Conservation (phyloP, 2,113 vertebrate species). For the Sylvicapra grimmia region DNA sequence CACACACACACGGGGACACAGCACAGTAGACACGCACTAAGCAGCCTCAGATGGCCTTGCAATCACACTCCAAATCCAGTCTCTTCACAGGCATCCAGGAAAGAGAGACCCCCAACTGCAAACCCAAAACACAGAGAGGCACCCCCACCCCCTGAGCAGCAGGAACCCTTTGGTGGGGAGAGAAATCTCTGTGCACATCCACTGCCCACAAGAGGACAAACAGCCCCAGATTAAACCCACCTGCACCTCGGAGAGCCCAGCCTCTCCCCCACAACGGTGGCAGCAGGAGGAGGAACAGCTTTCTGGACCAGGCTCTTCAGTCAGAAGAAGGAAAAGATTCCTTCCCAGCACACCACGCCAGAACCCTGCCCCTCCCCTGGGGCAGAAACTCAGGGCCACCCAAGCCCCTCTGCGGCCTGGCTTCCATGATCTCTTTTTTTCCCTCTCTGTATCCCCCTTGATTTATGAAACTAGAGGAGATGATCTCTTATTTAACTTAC, state of each 20-base stretch:
- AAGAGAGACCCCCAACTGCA: background rate
- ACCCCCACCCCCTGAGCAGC: too few species aligned
- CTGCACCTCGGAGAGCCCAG: background rate
- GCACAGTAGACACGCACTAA: background rate
- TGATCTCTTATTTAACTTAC: conserved; percentile 32
- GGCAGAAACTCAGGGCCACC: background rate
- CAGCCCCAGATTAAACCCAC: background rate
- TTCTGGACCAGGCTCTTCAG: background rate
- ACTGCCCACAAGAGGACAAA: background rate
- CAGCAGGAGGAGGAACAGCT: background rate
- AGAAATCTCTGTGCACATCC: background rate
- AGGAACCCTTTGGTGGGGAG: background rate
- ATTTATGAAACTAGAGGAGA: conserved; percentile 14
- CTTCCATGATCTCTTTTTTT: conserved; percentile 14
- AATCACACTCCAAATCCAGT: background rate
- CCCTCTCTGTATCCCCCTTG: background rate
- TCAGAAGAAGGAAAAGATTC: background rate
- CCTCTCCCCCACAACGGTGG: accelerated
- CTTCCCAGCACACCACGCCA: background rate
- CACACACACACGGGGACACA: background rate
- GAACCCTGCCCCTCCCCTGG: background rate
- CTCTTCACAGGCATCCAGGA: background rate
- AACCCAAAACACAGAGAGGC: background rate
- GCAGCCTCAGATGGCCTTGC: background rate
- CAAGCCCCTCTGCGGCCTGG: background rate